Percentiles rank a stretch among this genome's conserved stretches.
phyloP scores from a whole-genome alignment of 2,888 invertebrate species.

The Hoplodrina blanda region DNA sequence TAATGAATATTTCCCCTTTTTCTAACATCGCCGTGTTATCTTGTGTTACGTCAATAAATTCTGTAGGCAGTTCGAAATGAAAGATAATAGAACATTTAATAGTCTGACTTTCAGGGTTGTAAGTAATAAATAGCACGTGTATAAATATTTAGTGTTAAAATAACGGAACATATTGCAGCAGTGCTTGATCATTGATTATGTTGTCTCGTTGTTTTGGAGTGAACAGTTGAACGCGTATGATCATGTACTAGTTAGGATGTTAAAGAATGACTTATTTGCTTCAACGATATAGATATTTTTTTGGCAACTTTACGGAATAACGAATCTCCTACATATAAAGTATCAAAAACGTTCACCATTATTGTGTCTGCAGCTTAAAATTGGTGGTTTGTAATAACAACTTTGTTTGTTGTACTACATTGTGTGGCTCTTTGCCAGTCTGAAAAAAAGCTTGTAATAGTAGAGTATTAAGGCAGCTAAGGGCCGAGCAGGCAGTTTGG shows the following conservation, averaged over 20 bases:
- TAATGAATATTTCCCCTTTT: conserved; percentile 44
- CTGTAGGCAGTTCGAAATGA: conserved; percentile 60
- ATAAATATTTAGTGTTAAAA: conserved; percentile 59
- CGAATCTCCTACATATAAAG: conserved; percentile 1
- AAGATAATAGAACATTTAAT: conserved; percentile 71
- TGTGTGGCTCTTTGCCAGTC: background rate
- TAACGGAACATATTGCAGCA: conserved; percentile 40
- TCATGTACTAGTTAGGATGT: conserved; percentile 39
- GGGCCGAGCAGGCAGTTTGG: background rate
- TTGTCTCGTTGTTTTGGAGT: conserved; percentile 31
- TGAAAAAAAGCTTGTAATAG: too few relatives aligned
- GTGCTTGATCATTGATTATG: conserved; percentile 28
- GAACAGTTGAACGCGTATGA: conserved; percentile 3
- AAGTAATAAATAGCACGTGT: conserved; percentile 68
- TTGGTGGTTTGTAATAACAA: background rate
- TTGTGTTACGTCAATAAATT: conserved; percentile 54
- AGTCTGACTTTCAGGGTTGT: conserved; percentile 83
- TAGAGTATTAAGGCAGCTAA: background rate
- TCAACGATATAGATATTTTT: conserved; percentile 9
- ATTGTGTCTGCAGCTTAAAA: background rate
- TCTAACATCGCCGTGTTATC: conserved; percentile 47
- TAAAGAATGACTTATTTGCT: conserved; percentile 11
- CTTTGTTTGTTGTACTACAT: background rate
- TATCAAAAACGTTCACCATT: background rate
- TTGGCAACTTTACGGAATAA: conserved; percentile 10